These are phyloP conservation scores for Odontesthes bonariensis DNA, from an alignment of 2,113 vertebrate genomes.

Conservation along the genomic window DNA sequence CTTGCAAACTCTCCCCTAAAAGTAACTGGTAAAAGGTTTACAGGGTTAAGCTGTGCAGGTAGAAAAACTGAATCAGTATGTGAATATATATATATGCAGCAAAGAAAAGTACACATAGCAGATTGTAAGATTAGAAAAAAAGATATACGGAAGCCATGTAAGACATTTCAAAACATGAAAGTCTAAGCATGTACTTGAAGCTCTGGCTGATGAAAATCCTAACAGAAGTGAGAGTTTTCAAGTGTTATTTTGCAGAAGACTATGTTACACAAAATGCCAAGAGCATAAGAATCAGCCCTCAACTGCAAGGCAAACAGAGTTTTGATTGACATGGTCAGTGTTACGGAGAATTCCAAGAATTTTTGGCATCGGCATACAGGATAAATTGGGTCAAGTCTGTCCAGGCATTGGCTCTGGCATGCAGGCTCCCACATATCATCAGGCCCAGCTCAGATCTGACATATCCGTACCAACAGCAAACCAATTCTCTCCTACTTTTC, in stretches of 20 bases:
- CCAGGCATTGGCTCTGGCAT: conserved; percentile 9
- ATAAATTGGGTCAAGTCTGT: conserved; percentile 29
- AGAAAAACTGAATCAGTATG: too few relatives aligned
- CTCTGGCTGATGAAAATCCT: conserved; percentile 16
- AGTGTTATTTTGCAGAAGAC: conserved; percentile 39
- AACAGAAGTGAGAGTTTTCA: conserved; percentile 1
- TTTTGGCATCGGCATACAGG: conserved; percentile 36
- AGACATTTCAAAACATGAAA: not conserved
- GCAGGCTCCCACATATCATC: conserved; percentile 33
- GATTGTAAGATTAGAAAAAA: not conserved
- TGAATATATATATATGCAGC: too few relatives aligned
- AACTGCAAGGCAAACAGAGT: conserved; percentile 63
- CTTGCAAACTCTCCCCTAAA: not conserved
- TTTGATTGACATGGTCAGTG: conserved; percentile 53
- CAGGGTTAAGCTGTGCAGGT: not conserved
- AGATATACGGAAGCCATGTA: not conserved
- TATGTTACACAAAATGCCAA: conserved; percentile 53
- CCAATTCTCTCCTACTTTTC: conserved; percentile 15
- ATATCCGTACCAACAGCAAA: conserved; percentile 27
- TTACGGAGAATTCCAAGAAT: conserved; percentile 44
- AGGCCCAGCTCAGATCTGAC: conserved; percentile 30
- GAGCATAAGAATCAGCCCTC: conserved; percentile 38
- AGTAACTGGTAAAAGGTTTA: not conserved
- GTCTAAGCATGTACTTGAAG: not conserved
- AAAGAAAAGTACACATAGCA: too few relatives aligned